These are phyloP conservation scores for Drosophila borborema DNA, from an alignment of 2,888 invertebrate genomes.

Conservation along the genomic window DNA sequence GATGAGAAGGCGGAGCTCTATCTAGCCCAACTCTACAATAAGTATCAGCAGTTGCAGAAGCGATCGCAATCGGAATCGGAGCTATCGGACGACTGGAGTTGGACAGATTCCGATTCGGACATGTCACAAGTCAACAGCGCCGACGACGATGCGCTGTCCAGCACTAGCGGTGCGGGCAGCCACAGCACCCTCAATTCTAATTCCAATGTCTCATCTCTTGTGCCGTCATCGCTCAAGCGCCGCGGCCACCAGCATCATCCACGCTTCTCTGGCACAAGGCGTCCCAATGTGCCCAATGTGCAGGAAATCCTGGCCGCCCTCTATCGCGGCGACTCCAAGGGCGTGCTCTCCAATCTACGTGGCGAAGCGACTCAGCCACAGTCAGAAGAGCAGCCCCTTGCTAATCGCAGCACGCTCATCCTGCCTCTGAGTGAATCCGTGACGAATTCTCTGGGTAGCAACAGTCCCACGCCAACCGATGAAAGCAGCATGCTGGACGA, in stretches of 20 bases:
- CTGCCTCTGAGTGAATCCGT: conserved; percentile 81
- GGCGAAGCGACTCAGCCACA: conserved; percentile 48
- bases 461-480: conserved; percentile 84
- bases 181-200: conserved; percentile 52
- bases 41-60: conserved; percentile 49
- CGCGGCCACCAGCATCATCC: conserved; percentile 92
- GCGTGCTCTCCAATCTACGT: conserved; percentile 79
- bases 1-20: conserved; percentile 80
- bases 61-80: conserved; percentile 31
- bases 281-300: conserved; percentile 86
- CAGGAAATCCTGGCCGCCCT: conserved; percentile 85
- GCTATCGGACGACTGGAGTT: conserved; percentile 51
- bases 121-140: conserved; percentile 43
- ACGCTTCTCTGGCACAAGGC: conserved; percentile 88
- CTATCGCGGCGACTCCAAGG: conserved; percentile 83
- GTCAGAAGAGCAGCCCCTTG: conserved; percentile 27
- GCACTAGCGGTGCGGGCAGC: conserved; percentile 77
- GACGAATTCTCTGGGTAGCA: conserved; percentile 82
- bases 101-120: conserved; percentile 61
- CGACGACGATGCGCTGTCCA: conserved; percentile 73
- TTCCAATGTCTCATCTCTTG: conserved; percentile 53
- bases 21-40: conserved; percentile 68
- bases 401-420: conserved; percentile 69
- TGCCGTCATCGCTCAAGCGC: conserved; percentile 85
- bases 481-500: conserved; percentile 83